A percentile compares a stretch with the other conserved stretches of the same genome.
Evolutionary conservation across 2,888 invertebrate species (phyloP).

Genomic region (Stenichneumon culpator): DNA sequence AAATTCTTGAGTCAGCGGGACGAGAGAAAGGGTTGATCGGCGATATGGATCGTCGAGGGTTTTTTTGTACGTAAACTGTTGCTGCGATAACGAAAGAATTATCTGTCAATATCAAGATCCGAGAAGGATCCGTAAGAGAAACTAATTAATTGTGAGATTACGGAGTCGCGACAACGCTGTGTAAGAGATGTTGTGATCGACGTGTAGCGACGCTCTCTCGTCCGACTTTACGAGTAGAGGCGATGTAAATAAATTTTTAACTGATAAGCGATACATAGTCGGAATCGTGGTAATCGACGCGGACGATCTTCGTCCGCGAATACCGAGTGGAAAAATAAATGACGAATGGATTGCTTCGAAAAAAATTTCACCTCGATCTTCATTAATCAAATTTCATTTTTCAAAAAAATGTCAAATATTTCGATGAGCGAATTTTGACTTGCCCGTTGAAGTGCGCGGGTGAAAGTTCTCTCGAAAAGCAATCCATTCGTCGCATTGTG

Average conservation of each 20-base stretch:
- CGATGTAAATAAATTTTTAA: constrained; percentile 57
- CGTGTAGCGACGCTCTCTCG: constrained; percentile 22
- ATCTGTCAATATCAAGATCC: constrained; percentile 20
- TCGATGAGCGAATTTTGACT: not conserved
- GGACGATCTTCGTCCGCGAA: constrained; percentile 17
- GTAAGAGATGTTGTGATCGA: constrained; percentile 7
- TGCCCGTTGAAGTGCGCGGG: not conserved
- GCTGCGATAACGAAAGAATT: constrained; percentile 4
- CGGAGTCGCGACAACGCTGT: constrained; percentile 29
- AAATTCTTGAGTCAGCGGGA: constrained; percentile 7
- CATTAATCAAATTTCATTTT: not conserved
- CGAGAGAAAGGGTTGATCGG: constrained; percentile 7
- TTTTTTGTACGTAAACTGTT: constrained; percentile 48
- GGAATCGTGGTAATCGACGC: not conserved
- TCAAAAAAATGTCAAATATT: not conserved
- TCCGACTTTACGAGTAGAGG: constrained; percentile 34
- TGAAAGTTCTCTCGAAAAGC: constrained; percentile 1
- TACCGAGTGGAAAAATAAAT: constrained; percentile 2
- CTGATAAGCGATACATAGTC: constrained; percentile 25
- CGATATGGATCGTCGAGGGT: constrained; percentile 25
- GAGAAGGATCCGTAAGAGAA: constrained; percentile 24
- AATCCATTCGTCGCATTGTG: constrained; percentile 38
- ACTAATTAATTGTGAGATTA: constrained; percentile 42
- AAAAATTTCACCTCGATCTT: not conserved
- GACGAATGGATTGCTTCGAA: constrained; percentile 5